Evolutionary conservation across 2,888 invertebrate species (phyloP), one percentile per base, ranked within the genome.

Genomic region (Eledone cirrhosa): DNA sequence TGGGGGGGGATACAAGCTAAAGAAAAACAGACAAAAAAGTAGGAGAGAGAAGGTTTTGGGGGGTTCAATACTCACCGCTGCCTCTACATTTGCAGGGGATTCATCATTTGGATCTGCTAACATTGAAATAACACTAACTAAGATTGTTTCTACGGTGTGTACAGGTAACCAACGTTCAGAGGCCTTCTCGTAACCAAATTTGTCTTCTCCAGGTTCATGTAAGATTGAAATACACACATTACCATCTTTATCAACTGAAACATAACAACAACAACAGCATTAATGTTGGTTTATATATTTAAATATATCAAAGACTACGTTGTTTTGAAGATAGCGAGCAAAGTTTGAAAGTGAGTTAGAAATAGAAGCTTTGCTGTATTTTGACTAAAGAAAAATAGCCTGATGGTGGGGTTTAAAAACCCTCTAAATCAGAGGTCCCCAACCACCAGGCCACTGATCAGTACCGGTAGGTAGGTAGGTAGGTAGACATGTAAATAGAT

Each of bases 41-140:
- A 3, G 41, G 0, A 11, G 11, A 41, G 1, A 41, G 41, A 41
- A 41, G 33, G 33, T 41, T 41, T 4, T 41, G 41, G 41, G 41
- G 41, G 41, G 41, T 41, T 41, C 41, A 8, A 33, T 67, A 93
- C 95, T 94, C 92, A 97, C 97, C 90, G 98, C 98, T 91, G 99
- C 98, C 93, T 99, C 99, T 88, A 99, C 98, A 93, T 99, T 99
- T 89, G 99, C 99, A 85, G 98, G 98, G 91, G 97, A 98, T 92
- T 99, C 98, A 91, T 98, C 98, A 91, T 99, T 99, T 83, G 99
- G 99, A 93, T 99, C 98, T 85, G 98, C 97, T 91, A 99, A 93
- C 98, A 99, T 98, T 90, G 98, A 98, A 92, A 99, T 99, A 91
- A 99, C 99, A 91, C 97, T 98, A 93, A 98, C 96, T 92, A 99